These are phyloP conservation scores for Brachypodius melanocephalos DNA, from an alignment of 2,113 vertebrate genomes.

Conservation along the genomic window DNA sequence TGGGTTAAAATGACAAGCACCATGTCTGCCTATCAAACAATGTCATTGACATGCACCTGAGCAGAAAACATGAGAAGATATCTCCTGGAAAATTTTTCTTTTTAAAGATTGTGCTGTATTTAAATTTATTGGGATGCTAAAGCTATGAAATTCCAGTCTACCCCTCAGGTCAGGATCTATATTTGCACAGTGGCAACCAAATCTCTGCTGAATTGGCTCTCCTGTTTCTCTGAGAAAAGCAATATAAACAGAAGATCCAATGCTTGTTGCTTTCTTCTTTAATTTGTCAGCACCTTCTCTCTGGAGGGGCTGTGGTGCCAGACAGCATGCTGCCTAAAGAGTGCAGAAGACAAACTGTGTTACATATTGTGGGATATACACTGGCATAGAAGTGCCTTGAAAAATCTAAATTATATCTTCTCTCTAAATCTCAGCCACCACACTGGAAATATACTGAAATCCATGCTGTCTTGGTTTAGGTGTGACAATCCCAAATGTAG, in stretches of 20 bases:
- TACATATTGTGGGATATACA: background rate
- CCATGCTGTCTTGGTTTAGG: background rate
- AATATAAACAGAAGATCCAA: slow-evolving; percentile 54
- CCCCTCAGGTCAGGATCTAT: background rate
- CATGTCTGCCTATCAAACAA: background rate
- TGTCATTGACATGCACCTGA: background rate
- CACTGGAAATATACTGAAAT: background rate
- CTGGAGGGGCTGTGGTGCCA: slow-evolving; percentile 52
- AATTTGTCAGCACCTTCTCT: slow-evolving; percentile 66
- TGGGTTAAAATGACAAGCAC: background rate
- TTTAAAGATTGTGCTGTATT: background rate
- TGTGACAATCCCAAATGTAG: background rate
- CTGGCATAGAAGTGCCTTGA: slow-evolving; percentile 18
- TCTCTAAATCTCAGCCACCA: background rate
- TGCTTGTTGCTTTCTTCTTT: slow-evolving; percentile 41
- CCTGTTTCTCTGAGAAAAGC: slow-evolving; percentile 16
- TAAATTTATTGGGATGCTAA: background rate
- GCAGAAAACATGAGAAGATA: background rate
- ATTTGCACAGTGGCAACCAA: background rate
- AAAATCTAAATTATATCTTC: slow-evolving; percentile 49
- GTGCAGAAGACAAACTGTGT: slow-evolving; percentile 55
- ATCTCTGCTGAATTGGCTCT: slow-evolving; percentile 5
- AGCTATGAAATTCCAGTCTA: background rate
- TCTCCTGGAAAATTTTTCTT: background rate
- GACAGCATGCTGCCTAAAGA: slow-evolving; percentile 52